Evolutionary conservation across 53 echinoderm and acorn worm species (phyloP).

Genomic region (Pentamera pediparva): DNA sequence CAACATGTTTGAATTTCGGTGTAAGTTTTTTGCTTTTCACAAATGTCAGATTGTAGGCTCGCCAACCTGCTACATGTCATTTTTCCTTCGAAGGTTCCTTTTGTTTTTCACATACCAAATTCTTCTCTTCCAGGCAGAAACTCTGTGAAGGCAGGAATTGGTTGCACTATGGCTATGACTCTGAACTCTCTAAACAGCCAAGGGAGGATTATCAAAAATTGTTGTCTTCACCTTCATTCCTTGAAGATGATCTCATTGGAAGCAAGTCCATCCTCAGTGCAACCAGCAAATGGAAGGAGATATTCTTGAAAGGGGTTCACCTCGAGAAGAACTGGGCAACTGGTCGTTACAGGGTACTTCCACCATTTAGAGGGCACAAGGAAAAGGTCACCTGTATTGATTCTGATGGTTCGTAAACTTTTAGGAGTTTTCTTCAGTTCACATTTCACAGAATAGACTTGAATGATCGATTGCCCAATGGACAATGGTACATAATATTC

Average conservation of each 20-base stretch:
- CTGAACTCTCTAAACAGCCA: conserved; percentile 55
- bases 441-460: neutral
- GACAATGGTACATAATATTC: too few relatives aligned
- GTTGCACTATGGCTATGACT: conserved; percentile 58
- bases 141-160: conserved; percentile 59
- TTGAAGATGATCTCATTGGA: conserved; percentile 42
- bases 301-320: conserved; percentile 79
- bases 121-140: conserved; percentile 30
- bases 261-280: conserved; percentile 27
- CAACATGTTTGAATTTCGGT: too few relatives aligned
- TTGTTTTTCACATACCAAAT: too few relatives aligned
- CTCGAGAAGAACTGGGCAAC: conserved; percentile 70
- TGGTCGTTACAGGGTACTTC: conserved; percentile 72
- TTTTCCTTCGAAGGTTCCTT: too few relatives aligned
- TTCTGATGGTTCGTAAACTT: conserved; percentile 53
- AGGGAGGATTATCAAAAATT: conserved; percentile 50
- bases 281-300: conserved; percentile 82
- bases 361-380: conserved; percentile 60
- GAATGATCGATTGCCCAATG: too few relatives aligned
- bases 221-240: conserved; percentile 77
- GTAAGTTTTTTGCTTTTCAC: too few relatives aligned
- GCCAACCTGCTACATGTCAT: too few relatives aligned
- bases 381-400: conserved; percentile 77
- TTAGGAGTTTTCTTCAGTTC: neutral
- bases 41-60: too few relatives aligned